Evolutionary conservation across 2,888 invertebrate species (phyloP), one percentile per base, ranked within the genome.

Genomic region (Rhyacophila evoluta): DNA sequence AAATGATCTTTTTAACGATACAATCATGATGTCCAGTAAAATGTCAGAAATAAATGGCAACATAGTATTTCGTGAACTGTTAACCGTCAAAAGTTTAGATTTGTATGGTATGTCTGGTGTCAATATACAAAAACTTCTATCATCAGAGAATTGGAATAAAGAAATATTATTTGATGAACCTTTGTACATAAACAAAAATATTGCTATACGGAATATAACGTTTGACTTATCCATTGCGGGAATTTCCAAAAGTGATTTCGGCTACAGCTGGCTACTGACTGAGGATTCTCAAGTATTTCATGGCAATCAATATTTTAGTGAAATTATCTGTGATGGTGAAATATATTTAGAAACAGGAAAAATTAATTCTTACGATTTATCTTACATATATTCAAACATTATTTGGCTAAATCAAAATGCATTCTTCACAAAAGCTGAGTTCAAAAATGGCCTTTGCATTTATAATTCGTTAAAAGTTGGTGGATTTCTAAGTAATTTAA

Each of bases 221-320:
- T 89, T 90, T 83, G 83, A 83, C 11, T 84, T 85, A 6, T 83
- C 84, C 15, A 84, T 90, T 2, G 90, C 91, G 83, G 87, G 86
- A 15, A 85, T 91, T 38, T 82, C 84, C 0, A 84, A 85, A 0
- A 76, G 84, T 0, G 84, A 87, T 19, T 89, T 91, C 82, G 87
- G 87, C 1, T 82, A 83, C 6, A 85, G 85, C 79, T 88, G 88
- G 88, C 82, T 89, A 1, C 84, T 87, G 72, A 85, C 83, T 25
- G 83, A 83, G 39, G 85, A 84, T 0, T 84, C 85, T 19, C 87
- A 89, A 82, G 79, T 79, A n/a, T 83, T 87, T 73, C 72, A 83
- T 2, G 84, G 83, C 2, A 82, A 85, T 12, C 83, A 84, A 55
- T 82, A 79, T 15, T 85, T 87, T 73, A 84, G 85, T 11, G 85